Evolutionary conservation across 2,113 vertebrate genomes (phyloP).

Genomic region (Propithecus coquereli): DNA sequence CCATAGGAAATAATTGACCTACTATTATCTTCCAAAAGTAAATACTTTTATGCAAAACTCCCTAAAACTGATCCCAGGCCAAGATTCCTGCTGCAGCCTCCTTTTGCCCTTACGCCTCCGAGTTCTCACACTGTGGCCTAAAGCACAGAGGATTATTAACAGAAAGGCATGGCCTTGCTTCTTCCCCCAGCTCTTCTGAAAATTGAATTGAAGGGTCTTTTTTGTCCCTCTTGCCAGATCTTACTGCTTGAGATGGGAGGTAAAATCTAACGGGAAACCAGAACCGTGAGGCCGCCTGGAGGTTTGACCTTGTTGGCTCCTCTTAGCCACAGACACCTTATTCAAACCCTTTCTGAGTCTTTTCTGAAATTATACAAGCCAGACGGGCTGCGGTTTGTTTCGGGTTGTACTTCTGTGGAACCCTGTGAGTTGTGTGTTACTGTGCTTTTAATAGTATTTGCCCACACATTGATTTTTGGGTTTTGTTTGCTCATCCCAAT

Average conservation of each 20-base stretch:
- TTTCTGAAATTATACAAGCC: constrained; percentile 6
- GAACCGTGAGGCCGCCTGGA: constrained; percentile 39
- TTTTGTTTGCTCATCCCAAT: neutral
- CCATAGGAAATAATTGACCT: constrained; percentile 86
- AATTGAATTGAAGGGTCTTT: constrained; percentile 65
- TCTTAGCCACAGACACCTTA: neutral
- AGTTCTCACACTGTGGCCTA: constrained; percentile 26
- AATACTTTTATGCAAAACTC: constrained; percentile 82
- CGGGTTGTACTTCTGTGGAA: neutral
- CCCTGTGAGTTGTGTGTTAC: neutral
- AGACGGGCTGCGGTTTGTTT: neutral
- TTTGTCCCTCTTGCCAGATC: constrained; percentile 70
- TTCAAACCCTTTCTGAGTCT: neutral
- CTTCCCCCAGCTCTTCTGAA: constrained; percentile 75
- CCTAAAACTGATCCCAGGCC: constrained; percentile 74
- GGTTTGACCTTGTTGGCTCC: constrained; percentile 28
- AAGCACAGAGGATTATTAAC: constrained; percentile 58
- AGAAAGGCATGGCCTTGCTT: constrained; percentile 65
- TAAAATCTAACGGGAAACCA: constrained; percentile 65
- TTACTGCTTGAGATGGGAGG: constrained; percentile 73
- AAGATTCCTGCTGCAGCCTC: constrained; percentile 74
- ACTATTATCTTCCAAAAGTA: constrained; percentile 82
- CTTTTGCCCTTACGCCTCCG: neutral
- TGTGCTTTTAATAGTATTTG: neutral
- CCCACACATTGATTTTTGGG: neutral